Conservation (phyloP, 2,797 vertebrate species). For the Emydoidea blandingii region DNA sequence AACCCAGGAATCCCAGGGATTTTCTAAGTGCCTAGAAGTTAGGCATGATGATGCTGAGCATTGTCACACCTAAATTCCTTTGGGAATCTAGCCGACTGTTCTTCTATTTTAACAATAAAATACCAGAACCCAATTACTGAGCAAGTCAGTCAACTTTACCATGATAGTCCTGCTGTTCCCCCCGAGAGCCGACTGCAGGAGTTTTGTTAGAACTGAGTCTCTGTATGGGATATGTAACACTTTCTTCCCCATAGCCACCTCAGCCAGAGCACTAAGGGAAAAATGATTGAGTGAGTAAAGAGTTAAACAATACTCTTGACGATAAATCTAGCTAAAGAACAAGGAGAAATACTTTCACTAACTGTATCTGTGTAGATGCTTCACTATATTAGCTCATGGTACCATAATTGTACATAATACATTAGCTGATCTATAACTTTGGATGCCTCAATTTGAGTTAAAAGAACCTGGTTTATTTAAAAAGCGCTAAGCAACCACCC, state of each 20-base stretch:
- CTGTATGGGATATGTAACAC: slow-evolving; percentile 89
- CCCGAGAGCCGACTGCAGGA: slow-evolving; percentile 91
- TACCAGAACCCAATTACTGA: not conserved
- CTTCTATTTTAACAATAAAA: not conserved
- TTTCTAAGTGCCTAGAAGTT: not conserved
- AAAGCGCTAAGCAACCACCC: not conserved
- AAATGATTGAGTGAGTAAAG: not conserved
- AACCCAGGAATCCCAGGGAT: not conserved
- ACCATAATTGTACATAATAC: not conserved
- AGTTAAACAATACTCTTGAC: not conserved
- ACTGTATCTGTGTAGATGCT: not conserved
- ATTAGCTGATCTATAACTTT: not conserved
- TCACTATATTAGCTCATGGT: not conserved
- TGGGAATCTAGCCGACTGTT: not conserved
- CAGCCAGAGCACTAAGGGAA: slow-evolving; percentile 85
- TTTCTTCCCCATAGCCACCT: slow-evolving; percentile 86
- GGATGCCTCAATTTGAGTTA: not conserved
- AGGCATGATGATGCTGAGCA: not conserved
- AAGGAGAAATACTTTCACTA: not conserved
- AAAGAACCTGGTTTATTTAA: not conserved
- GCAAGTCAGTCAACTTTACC: slow-evolving; percentile 75
- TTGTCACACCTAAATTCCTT: not conserved
- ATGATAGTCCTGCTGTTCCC: slow-evolving; percentile 93
- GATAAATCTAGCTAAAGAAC: not conserved
- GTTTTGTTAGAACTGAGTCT: slow-evolving; percentile 90